These are phyloP conservation scores for Cyclophora albipunctata DNA, from an alignment of 2,888 invertebrate species.

Conservation along the genomic window DNA sequence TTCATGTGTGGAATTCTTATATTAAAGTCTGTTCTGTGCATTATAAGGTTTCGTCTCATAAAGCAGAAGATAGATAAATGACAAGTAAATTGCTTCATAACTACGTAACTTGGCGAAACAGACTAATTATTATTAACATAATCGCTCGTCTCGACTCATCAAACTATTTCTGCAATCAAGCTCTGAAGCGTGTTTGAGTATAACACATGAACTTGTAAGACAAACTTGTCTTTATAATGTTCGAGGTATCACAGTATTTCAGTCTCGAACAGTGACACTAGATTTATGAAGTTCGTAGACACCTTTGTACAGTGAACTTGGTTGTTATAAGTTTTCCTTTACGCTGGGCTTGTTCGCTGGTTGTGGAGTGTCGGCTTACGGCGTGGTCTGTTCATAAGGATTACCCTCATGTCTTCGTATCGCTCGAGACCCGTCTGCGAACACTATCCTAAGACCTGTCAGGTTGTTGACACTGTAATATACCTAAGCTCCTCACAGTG, in stretches of 20 bases:
- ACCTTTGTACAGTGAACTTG: slow-evolving; percentile 11
- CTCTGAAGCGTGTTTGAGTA: background rate
- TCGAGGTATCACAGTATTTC: slow-evolving; percentile 6
- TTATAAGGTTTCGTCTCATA: too few species aligned
- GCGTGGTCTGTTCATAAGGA: background rate
- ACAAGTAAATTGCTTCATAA: too few species aligned
- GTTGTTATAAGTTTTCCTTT: background rate
- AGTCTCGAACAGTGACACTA: slow-evolving; percentile 6
- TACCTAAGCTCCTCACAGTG: slow-evolving; percentile 35
- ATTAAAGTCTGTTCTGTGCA: too few species aligned
- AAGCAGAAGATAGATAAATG: too few species aligned
- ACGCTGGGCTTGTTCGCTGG: background rate
- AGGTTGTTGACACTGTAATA: slow-evolving; percentile 58
- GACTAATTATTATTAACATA: background rate
- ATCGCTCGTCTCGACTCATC: background rate
- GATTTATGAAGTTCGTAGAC: slow-evolving; percentile 9
- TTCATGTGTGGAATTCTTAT: too few species aligned
- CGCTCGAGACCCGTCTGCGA: background rate
- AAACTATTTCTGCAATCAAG: background rate
- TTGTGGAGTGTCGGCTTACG: background rate
- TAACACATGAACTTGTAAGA: background rate
- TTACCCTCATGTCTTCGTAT: background rate
- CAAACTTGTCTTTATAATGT: background rate
- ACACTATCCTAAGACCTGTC: slow-evolving; percentile 30
- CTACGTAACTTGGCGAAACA: too few species aligned